Conservation (phyloP, 1,140 invertebrate genomes). For the Heliothis virescens region DNA sequence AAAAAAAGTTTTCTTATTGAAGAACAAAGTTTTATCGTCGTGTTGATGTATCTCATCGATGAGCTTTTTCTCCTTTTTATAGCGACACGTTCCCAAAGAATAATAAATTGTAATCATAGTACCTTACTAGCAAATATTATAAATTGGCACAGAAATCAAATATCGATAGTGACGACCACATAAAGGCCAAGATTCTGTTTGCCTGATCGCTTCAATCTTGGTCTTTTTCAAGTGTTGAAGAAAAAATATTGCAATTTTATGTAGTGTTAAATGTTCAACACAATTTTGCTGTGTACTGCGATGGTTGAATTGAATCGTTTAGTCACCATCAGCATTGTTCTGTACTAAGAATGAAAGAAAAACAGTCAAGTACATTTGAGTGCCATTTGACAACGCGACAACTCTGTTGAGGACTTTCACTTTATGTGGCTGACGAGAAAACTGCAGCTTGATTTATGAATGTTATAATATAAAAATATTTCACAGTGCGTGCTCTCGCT, state of each 20-base stretch:
- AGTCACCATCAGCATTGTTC: conserved; percentile 25
- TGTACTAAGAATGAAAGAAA: conserved; percentile 45
- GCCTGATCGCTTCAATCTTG: too few species aligned
- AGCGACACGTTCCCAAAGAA: conserved; percentile 17
- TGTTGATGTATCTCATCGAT: not conserved
- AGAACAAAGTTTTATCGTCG: not conserved
- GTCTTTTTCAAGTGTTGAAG: too few species aligned
- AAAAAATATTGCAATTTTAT: too few species aligned
- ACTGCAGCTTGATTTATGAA: conserved; percentile 31
- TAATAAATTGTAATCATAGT: not conserved
- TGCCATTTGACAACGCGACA: conserved; percentile 68
- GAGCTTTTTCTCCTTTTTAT: not conserved
- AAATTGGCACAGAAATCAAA: not conserved
- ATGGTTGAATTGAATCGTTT: conserved; percentile 9
- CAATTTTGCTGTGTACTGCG: not conserved
- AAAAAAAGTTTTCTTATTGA: not conserved
- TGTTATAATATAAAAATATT: conserved; percentile 23
- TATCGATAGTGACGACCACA: not conserved
- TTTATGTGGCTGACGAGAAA: conserved; percentile 36
- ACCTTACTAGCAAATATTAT: conserved; percentile 6
- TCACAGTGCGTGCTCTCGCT: not conserved
- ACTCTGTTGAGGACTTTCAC: conserved; percentile 41
- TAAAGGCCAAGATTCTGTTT: too few species aligned
- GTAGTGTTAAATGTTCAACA: too few species aligned
- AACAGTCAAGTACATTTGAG: conserved; percentile 72